These are phyloP conservation scores for Parasteatoda tepidariorum DNA, from an alignment of 1,140 invertebrate species.

Conservation along the genomic window DNA sequence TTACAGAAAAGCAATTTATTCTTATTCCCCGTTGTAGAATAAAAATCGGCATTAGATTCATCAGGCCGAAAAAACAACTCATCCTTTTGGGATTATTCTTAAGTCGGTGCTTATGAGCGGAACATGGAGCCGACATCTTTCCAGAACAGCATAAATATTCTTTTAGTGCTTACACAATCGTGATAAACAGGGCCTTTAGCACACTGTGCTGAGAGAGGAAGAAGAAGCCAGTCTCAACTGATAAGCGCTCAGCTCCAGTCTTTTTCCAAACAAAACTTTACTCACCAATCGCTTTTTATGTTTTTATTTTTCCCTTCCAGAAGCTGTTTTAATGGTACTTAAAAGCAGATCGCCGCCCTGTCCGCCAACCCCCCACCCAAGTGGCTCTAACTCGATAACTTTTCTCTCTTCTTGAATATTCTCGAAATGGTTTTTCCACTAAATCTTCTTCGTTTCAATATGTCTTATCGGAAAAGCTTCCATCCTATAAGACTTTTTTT, in stretches of 20 bases:
- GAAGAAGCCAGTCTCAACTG: conserved; percentile 8
- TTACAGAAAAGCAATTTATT: conserved; percentile 33
- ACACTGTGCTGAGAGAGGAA: conserved; percentile 17
- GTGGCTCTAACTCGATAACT: conserved; percentile 47
- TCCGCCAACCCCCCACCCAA: not conserved
- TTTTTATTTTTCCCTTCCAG: conserved; percentile 28
- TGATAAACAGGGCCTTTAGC: conserved; percentile 44
- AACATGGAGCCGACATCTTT: conserved; percentile 18
- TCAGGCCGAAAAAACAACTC: not conserved
- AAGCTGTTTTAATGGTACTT: conserved; percentile 52
- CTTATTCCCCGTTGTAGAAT: not conserved
- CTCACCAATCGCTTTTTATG: conserved; percentile 5
- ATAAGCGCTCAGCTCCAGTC: conserved; percentile 23
- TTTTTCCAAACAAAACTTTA: conserved; percentile 37
- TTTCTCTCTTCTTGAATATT: conserved; percentile 40
- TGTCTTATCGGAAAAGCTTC: conserved; percentile 35
- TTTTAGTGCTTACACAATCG: conserved; percentile 55
- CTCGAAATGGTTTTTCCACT: conserved; percentile 48
- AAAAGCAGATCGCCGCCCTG: conserved; percentile 26
- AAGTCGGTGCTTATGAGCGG: conserved; percentile 37
- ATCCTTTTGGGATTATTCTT: conserved; percentile 41
- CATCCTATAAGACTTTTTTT: not conserved
- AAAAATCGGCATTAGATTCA: not conserved
- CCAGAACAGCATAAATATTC: conserved; percentile 53
- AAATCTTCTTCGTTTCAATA: conserved; percentile 57